These are phyloP conservation scores for Rhingia campestris DNA, from an alignment of 2,888 invertebrate genomes.

Conservation along the genomic window DNA sequence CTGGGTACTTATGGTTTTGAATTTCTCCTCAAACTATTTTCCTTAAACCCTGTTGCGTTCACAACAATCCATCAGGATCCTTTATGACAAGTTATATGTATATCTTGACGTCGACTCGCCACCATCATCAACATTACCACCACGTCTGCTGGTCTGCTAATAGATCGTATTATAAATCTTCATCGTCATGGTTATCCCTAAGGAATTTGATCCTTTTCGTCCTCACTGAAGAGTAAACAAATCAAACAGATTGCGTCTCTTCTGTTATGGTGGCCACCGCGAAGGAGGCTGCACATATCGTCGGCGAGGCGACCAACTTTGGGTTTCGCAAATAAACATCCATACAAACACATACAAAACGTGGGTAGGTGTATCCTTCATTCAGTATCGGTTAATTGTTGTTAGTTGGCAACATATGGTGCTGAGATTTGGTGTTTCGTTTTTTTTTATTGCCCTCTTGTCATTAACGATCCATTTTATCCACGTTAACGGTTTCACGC, in stretches of 20 bases:
- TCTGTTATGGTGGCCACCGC: slow-evolving; percentile 18
- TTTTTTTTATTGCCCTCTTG: slow-evolving; percentile 42
- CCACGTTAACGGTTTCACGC: slow-evolving; percentile 67
- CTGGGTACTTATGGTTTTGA: not conserved
- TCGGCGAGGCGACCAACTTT: slow-evolving; percentile 11
- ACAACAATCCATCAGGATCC: not conserved
- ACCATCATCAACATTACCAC: slow-evolving; percentile 21
- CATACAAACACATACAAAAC: slow-evolving; percentile 4
- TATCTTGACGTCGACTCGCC: slow-evolving; percentile 12
- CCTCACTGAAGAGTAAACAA: slow-evolving; percentile 54
- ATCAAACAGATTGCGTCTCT: slow-evolving; percentile 62
- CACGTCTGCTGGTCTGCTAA: slow-evolving; percentile 15
- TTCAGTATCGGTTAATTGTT: slow-evolving; percentile 41
- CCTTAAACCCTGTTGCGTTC: not conserved
- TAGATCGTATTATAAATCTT: slow-evolving; percentile 22
- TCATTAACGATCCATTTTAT: slow-evolving; percentile 51
- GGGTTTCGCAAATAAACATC: slow-evolving; percentile 68
- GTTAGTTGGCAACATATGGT: slow-evolving; percentile 56
- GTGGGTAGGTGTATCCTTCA: slow-evolving; percentile 53
- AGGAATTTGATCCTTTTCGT: slow-evolving; percentile 59
- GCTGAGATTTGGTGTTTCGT: not conserved
- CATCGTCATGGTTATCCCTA: slow-evolving; percentile 1
- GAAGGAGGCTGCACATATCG: not conserved
- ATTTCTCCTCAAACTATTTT: slow-evolving; percentile 3
- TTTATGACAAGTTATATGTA: not conserved